phyloP scores from a whole-genome alignment of 2,113 vertebrate genomes.

The Neopipo cinnamomea region DNA sequence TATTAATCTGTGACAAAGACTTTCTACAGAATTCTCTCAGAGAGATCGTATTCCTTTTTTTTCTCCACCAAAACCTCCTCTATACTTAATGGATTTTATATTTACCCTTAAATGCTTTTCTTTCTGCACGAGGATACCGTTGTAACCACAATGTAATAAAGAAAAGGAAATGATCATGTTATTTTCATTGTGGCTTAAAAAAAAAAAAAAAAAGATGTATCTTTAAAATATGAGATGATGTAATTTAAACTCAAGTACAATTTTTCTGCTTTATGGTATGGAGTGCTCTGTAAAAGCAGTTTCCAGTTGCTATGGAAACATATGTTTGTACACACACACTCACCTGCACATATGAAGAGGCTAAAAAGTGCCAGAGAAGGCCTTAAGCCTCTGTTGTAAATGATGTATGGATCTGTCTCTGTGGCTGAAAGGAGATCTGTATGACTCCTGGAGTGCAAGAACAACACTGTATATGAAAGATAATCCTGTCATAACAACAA shows the following conservation, averaged over 20 bases:
- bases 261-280: background rate
- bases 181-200: background rate
- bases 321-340: background rate
- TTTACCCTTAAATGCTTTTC: background rate
- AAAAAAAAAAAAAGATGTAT: background rate
- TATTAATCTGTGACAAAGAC: background rate
- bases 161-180: background rate
- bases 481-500: background rate
- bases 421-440: background rate
- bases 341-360: background rate
- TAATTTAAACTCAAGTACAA: background rate
- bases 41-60: background rate
- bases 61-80: background rate
- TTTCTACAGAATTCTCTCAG: background rate
- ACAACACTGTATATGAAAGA: background rate
- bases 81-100: background rate
- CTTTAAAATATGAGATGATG: background rate
- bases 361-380: background rate
- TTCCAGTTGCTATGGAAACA: background rate
- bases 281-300: background rate
- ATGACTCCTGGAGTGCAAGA: background rate
- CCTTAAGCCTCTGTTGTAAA: background rate
- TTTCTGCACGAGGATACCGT: background rate
- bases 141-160: background rate
- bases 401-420: background rate